Base-by-base conservation (phyloP, 2,888 invertebrate species). In the Pollenia angustigena region DNA sequence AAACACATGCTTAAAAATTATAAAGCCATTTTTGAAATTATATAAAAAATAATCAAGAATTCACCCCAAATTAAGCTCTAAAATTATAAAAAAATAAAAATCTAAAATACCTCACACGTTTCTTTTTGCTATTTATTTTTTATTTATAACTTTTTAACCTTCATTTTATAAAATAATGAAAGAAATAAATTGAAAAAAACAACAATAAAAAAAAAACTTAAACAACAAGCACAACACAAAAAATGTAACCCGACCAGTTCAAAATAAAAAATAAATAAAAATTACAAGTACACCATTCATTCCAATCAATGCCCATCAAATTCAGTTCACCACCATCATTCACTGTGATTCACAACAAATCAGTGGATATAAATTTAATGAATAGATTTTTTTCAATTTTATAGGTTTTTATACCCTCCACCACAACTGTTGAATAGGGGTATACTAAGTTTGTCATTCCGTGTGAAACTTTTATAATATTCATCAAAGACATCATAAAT, bases 131-230 rank as follows among this genome's bases (percentile, higher is more conserved):
- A 23, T 54, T 10, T 32, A 32, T 32, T 32, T 32, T 9, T 62
- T 42, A 62, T 62, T 42, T 44, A 69, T 40, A 16, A 44, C 40
- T 18, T 54, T 54, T 66, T 66, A 74, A 74, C 81, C 81, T 81
- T 81, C 74, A 64, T 48, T 66, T 40, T 46, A 44, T 54, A 23
- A 54, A 56, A 56, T 56, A 64, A 16, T 48, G 48, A 68, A 52
- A 68, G 6, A 68, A 58, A 68, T 48, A 66, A 40, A 44, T 32
- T 68, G 6, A 12, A 23, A 50, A 32, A 64, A 8, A 44, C n/a
- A n/a, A n/a, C n/a, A 64, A 23, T 12, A 64, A 14, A 46, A 18
- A 56, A 71, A 71, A 18, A 10, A 42, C 18, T 23, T 18, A 2
- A 64, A n/a, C 40, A 42, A 60, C 64, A 12, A 44, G 2, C 3